Conservation (phyloP, 2,797 vertebrate species). For the Antennarius maculatus region DNA sequence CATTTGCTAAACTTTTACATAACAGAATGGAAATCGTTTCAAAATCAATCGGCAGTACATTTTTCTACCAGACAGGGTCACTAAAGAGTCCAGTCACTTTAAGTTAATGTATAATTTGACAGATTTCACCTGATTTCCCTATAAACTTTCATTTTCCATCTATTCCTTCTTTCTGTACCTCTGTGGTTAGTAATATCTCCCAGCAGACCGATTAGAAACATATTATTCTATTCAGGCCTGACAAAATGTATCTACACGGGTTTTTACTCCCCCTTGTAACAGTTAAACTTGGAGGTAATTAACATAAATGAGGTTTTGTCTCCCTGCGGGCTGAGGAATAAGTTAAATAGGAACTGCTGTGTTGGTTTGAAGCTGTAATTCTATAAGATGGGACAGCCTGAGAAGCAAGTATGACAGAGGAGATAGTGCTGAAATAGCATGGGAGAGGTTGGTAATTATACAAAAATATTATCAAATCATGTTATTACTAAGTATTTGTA, state of each 20-base stretch:
- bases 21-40: background rate
- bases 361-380: conserved; percentile 41
- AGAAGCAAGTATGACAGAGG: conserved; percentile 3
- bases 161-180: background rate
- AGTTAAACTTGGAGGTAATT: conserved; percentile 52
- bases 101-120: conserved; percentile 2
- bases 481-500: conserved; percentile 3
- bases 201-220: conserved; percentile 13
- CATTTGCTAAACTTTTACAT: background rate
- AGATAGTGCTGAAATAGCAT: background rate
- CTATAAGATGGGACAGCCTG: conserved; percentile 1
- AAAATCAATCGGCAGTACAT: conserved; percentile 52
- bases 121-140: conserved; percentile 16
- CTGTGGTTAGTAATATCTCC: conserved; percentile 10
- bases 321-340: conserved; percentile 32
- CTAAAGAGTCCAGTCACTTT: conserved; percentile 50
- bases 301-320: conserved; percentile 45
- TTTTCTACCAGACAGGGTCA: conserved; percentile 68
- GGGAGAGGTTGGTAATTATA: background rate
- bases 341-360: conserved; percentile 52
- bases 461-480: conserved; percentile 1
- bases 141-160: conserved; percentile 3
- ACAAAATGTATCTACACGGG: conserved; percentile 21
- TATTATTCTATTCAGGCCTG: conserved; percentile 10
- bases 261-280: conserved; percentile 16